Conservation (phyloP, 2,113 vertebrate genomes). For the Perca schrenkii region DNA sequence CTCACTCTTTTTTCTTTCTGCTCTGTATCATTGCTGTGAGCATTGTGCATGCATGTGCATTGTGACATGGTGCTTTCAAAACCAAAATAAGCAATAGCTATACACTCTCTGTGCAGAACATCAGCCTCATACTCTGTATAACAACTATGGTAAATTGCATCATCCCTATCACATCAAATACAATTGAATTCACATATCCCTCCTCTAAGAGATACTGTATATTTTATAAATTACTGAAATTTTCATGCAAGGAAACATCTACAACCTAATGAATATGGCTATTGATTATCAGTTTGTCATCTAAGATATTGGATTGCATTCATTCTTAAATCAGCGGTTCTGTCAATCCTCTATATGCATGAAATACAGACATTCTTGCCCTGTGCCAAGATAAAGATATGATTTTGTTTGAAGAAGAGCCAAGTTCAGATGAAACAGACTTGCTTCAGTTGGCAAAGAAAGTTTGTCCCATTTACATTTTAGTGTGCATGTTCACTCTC, state of each 20-base stretch:
- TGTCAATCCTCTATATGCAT: neutral
- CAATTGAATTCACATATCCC: neutral
- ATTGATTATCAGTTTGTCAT: constrained; percentile 3
- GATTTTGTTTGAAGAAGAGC: constrained; percentile 13
- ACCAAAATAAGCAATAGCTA: too few relatives aligned
- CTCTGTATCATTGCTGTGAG: neutral
- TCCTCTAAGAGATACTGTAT: neutral
- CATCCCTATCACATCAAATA: too few relatives aligned
- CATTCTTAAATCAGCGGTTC: constrained; percentile 1
- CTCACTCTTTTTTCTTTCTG: neutral
- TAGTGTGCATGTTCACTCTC: neutral
- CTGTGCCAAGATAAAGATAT: neutral
- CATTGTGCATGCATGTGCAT: too few relatives aligned
- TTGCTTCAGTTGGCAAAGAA: neutral
- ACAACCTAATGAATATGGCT: neutral
- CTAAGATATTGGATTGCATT: neutral
- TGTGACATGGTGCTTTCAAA: too few relatives aligned
- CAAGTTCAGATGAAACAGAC: constrained; percentile 27
- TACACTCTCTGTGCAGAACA: too few relatives aligned
- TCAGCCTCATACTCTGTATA: too few relatives aligned
- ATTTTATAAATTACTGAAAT: neutral
- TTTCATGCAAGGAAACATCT: neutral
- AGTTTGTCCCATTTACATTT: constrained; percentile 16
- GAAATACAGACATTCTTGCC: neutral
- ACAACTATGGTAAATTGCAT: too few relatives aligned